Evolutionary conservation across 2,113 vertebrate species (phyloP), one percentile per base, ranked within the genome.

Genomic region (Phaetusa simplex): DNA sequence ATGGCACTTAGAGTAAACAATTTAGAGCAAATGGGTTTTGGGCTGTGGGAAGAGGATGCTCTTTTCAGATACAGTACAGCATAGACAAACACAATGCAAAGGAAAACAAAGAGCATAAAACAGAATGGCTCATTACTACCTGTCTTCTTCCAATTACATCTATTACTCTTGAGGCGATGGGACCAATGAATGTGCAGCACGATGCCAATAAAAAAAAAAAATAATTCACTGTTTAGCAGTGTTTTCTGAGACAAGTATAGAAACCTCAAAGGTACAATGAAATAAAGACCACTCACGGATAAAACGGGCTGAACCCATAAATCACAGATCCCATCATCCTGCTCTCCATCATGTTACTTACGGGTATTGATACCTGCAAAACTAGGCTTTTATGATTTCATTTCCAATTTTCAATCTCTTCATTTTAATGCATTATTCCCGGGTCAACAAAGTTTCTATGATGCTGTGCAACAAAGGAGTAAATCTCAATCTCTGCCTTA

Each of bases 1-100:
- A 7, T 3, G 74, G 89, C 86, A 85, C 45, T 96, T 40, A 27
- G 53, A 82, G 88, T 53, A 96, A 97, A 92, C 82, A 88, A 71
- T 45, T 91, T 22, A 82, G 70, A 94, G 82, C 38, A 88, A 94
- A 85, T 73, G 70, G 2, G 18, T 38, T 76, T 88, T 80, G 79
- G 89, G 91, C 87, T 85, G 62, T 77, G 74, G 91, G 70, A 96
- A 80, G 70, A 95, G 74, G 91, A 77, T 96, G 93, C 89, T 95
- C 86, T 89, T 94, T 89, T 97, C 70, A 84, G 71, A 89, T 59
- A 21, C 1, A 3, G 42, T 49, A 73, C 38, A 53, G 82, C 56
- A 61, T 0, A 66, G 58, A 52, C 52, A 81, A 72, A 66, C 76
- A 67, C 40, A 78, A 56, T 11, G 47, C 69, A 42, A 64, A 67